Evolutionary conservation across 2,113 vertebrate species (phyloP), one percentile per base, ranked within the genome.

Genomic region (Syrmaticus mikado): DNA sequence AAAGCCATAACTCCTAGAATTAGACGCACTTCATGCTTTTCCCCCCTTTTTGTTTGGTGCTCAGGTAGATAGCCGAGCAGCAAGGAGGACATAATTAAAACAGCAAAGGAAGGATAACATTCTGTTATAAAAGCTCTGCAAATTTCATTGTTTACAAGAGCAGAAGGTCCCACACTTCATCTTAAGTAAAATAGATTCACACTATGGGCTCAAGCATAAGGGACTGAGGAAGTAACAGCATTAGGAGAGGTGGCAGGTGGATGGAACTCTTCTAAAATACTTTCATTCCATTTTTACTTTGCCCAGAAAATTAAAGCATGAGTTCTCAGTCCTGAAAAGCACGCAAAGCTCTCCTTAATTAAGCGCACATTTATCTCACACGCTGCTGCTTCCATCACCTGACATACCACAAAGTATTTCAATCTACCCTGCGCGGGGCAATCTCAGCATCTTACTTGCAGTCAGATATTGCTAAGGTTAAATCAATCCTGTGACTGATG

Each of bases 401-500:
- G 93, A 13, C 87, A 67, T 36, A 53, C 41, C 22, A 77, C 64
- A 60, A 43, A 89, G 82, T 8, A 45, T 30, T 92, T 73, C 89
- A 87, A 87, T 77, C 84, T 21, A 10, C 89, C 91, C 91, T 77
- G 34, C 72, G 13, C 12, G 11, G 79, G 89, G 67, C 82, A 89
- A 87, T 77, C 61, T 92, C 75, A 1, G 79, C 53, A 21, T 8
- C 79, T 85, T 21, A 3, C 89, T 76, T 20, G 25, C 11, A 92
- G 81, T 80, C 94, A 74, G 88, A 11, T 75, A 67, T 6, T 21
- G n/a, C 90, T 7, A 2, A 46, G 92, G 73, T 43, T 40, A 4
- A 67, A 93, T 93, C 90, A 83, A 4, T 75, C 85, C 85, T 6
- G 14, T 71, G 94, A 81, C 57, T 92, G 93, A 94, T 95, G 70